These are phyloP conservation scores for Drosophila baimaii DNA, from an alignment of 1,140 invertebrate genomes.

Conservation along the genomic window DNA sequence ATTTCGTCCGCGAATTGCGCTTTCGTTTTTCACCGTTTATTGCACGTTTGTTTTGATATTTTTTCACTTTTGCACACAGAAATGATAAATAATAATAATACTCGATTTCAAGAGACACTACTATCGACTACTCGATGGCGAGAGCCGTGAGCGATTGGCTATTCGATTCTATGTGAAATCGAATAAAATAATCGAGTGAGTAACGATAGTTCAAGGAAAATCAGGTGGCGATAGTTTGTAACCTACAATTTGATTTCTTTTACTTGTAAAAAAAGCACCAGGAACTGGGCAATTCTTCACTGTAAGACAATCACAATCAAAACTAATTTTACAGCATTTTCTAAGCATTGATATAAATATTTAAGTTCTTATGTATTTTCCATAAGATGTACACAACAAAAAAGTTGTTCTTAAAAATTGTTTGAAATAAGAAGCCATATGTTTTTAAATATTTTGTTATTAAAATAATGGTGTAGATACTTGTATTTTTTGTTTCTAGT, in stretches of 20 bases:
- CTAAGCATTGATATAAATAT: too few relatives aligned
- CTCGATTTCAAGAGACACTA: constrained; percentile 17
- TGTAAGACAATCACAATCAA: too few relatives aligned
- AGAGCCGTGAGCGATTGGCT: background rate
- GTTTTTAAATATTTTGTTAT: too few relatives aligned
- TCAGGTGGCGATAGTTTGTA: background rate
- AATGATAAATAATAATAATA: constrained; percentile 23
- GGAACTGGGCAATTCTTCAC: background rate
- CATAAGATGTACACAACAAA: too few relatives aligned
- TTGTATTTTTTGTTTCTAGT: too few relatives aligned
- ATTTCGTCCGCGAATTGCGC: constrained; percentile 42
- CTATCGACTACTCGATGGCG: constrained; percentile 8
- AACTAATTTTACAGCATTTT: too few relatives aligned
- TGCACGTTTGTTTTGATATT: constrained; percentile 79
- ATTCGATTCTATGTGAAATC: background rate
- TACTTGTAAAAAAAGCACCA: background rate
- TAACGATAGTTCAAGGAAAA: background rate
- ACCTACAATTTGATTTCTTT: background rate
- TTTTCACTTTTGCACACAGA: constrained; percentile 60
- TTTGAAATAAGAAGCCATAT: too few relatives aligned
- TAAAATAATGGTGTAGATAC: too few relatives aligned
- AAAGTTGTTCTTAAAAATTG: too few relatives aligned
- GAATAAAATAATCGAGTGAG: background rate
- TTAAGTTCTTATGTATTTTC: too few relatives aligned
- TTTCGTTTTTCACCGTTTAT: constrained; percentile 71